These are phyloP conservation scores for Eunapius fragilis DNA, from an alignment of 37 sponge, comb jelly and placozoan genomes.

Conservation along the genomic window DNA sequence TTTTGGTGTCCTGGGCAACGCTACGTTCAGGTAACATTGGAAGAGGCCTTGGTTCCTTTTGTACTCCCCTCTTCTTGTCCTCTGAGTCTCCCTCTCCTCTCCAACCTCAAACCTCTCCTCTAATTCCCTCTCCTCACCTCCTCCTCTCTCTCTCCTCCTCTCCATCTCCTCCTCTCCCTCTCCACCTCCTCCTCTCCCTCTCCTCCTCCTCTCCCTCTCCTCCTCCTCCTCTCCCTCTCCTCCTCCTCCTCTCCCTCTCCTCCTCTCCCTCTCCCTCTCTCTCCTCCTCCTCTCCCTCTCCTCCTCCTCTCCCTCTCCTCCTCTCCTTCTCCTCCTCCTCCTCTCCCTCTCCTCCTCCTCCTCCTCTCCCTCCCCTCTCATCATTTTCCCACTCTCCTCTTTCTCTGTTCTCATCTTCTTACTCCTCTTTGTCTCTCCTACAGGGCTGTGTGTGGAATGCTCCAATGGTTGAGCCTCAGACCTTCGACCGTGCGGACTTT, in stretches of 20 bases:
- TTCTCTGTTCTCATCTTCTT: background rate
- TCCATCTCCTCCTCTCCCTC: background rate
- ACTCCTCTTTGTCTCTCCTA: background rate
- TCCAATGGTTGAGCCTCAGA: background rate
- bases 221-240: constrained; percentile 14
- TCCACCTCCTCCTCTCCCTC: constrained; percentile 5
- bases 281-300: background rate
- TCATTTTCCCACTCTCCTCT: too few species aligned
- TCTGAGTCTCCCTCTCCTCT: background rate
- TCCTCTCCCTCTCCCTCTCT: background rate
- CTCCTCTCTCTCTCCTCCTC: constrained; percentile 6
- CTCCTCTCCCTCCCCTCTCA: background rate
- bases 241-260: background rate
- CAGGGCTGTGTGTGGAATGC: background rate
- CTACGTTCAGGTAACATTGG: background rate
- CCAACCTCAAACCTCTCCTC: background rate
- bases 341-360: background rate
- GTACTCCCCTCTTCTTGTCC: constrained; percentile 3
- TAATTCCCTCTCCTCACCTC: constrained; percentile 13
- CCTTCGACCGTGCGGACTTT: background rate
- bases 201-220: background rate
- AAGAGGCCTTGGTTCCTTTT: background rate
- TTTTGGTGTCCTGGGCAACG: constrained; percentile 29
- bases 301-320: background rate
- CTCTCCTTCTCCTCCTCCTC: background rate